Percentiles rank a stretch among this genome's conserved stretches.
phyloP scores from a whole-genome alignment of 2,888 invertebrate genomes.

The Drosophila rellima region DNA sequence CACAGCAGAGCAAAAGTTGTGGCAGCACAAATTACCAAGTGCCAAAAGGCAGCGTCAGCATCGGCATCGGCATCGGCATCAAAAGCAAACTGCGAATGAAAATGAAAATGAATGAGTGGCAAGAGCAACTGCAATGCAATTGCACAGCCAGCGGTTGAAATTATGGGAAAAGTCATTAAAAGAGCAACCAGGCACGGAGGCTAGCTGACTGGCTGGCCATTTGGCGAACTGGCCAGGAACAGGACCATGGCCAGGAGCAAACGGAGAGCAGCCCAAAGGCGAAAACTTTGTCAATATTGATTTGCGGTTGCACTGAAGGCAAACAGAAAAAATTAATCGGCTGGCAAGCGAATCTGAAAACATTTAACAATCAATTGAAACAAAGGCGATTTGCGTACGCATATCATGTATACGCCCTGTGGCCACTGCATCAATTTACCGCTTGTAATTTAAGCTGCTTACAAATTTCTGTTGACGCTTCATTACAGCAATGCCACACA shows the following conservation, averaged over 20 bases:
- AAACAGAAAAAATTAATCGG: constrained; percentile 45
- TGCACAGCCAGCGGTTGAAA: constrained; percentile 58
- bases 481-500: constrained; percentile 31
- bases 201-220: neutral
- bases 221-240: constrained; percentile 19
- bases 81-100: constrained; percentile 29
- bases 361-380: constrained; percentile 52
- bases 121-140: constrained; percentile 54
- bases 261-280: constrained; percentile 7
- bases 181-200: constrained; percentile 46
- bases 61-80: constrained; percentile 17
- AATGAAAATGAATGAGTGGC: constrained; percentile 44
- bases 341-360: constrained; percentile 29
- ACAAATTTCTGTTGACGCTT: constrained; percentile 39
- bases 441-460: constrained; percentile 28
- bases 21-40: constrained; percentile 71
- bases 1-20: constrained; percentile 62
- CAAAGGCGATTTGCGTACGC: constrained; percentile 44
- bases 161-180: constrained; percentile 78
- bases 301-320: constrained; percentile 64
- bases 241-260: constrained; percentile 1
- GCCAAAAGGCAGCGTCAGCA: constrained; percentile 60
- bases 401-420: constrained; percentile 55
- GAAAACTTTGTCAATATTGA: constrained; percentile 75
- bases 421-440: constrained; percentile 7